Conservation (phyloP, 1,140 invertebrate genomes). For the Drosophila repleta region DNA sequence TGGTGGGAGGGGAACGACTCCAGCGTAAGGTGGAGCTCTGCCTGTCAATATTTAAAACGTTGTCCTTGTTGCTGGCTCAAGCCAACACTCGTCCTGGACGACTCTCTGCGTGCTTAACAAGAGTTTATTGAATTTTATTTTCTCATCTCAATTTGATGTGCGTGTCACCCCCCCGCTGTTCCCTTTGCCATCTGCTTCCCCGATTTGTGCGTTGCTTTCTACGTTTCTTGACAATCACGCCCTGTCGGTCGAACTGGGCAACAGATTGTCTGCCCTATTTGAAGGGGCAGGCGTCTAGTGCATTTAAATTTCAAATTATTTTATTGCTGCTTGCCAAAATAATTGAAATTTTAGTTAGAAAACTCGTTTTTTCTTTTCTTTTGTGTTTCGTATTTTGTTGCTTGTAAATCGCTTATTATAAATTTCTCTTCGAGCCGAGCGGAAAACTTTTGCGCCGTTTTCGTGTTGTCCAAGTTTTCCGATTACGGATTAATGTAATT, state of each 20-base stretch:
- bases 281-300: conserved; percentile 39
- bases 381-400: conserved; percentile 30
- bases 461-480: conserved; percentile 70
- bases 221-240: conserved; percentile 17
- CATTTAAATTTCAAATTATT: conserved; percentile 82
- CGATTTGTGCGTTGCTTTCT: neutral
- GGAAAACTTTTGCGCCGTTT: conserved; percentile 69
- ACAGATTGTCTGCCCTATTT: conserved; percentile 66
- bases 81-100: conserved; percentile 22
- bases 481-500: conserved; percentile 82
- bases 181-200: neutral
- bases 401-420: conserved; percentile 81
- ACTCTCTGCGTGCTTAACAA: conserved; percentile 74
- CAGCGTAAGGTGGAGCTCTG: neutral
- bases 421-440: conserved; percentile 54
- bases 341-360: conserved; percentile 80
- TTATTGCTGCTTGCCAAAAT: conserved; percentile 64
- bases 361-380: conserved; percentile 59
- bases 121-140: conserved; percentile 83
- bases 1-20: neutral
- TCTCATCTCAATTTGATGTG: conserved; percentile 81
- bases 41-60: conserved; percentile 81
- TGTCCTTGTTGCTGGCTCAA: conserved; percentile 67
- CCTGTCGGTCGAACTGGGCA: conserved; percentile 48
- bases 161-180: conserved; percentile 27